Evolutionary conservation across 2,797 vertebrate species (phyloP).

Genomic region (Heliangelus exortis): DNA sequence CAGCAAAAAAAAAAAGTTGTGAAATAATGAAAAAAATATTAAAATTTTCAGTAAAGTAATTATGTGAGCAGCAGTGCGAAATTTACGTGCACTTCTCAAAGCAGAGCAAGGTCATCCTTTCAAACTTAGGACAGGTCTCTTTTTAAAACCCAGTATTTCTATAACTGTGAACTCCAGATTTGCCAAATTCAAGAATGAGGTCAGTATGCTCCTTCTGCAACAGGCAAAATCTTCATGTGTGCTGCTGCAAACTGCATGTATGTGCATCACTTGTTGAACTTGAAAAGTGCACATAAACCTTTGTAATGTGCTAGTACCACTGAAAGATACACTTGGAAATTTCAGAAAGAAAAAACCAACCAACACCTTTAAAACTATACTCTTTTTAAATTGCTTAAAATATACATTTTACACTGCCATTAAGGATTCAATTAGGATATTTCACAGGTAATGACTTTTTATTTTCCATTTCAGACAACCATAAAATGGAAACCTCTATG

Average conservation of each 20-base stretch:
- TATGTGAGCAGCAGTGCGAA: background rate
- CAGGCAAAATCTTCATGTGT: background rate
- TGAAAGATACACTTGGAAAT: background rate
- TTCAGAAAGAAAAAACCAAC: background rate
- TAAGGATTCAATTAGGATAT: conserved; percentile 52
- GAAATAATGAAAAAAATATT: background rate
- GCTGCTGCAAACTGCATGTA: background rate
- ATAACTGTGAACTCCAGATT: background rate
- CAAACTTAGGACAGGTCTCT: background rate
- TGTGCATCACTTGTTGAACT: background rate
- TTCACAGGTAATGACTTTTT: conserved; percentile 64
- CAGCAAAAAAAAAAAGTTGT: background rate
- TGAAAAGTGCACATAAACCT: background rate
- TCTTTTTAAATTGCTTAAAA: conserved; percentile 19
- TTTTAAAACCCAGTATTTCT: background rate
- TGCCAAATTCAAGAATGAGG: background rate
- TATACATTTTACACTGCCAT: background rate
- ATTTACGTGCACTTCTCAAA: background rate
- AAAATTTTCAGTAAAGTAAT: background rate
- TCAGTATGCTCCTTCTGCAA: background rate
- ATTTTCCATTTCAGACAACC: conserved; percentile 56
- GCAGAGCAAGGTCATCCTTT: background rate
- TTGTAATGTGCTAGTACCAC: background rate
- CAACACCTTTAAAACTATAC: background rate
- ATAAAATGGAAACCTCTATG: conserved; percentile 45